Evolutionary conservation across 1,140 invertebrate genomes (phyloP).

Genomic region (Drosophila elegans): DNA sequence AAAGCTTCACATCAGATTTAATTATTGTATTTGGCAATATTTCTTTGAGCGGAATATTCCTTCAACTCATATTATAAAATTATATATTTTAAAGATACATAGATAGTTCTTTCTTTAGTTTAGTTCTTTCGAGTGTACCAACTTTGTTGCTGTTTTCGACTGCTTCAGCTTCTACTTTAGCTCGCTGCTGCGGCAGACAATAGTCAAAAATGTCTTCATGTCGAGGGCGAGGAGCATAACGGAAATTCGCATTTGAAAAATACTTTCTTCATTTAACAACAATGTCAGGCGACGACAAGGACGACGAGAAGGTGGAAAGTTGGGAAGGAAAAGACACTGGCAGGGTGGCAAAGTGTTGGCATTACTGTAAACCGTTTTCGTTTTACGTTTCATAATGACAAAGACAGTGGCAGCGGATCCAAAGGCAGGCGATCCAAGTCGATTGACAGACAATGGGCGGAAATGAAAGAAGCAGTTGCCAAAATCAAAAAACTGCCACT

Average conservation of each 20-base stretch:
- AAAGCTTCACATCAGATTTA: no score
- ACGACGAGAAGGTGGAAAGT: background rate
- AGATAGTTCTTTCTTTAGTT: background rate
- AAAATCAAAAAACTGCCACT: constrained; percentile 12
- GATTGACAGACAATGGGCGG: constrained; percentile 70
- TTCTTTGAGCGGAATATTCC: no score
- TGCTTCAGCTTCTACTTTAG: constrained; percentile 41
- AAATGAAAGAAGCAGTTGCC: constrained; percentile 22
- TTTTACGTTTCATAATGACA: constrained; percentile 82
- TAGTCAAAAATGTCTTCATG: constrained; percentile 83
- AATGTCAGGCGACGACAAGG: constrained; percentile 55
- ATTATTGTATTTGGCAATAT: no score
- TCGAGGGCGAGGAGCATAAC: constrained; percentile 77
- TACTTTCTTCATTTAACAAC: constrained; percentile 83
- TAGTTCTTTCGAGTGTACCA: constrained; percentile 1
- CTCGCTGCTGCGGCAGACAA: constrained; percentile 60
- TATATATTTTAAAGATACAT: no score
- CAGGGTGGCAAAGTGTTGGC: constrained; percentile 76
- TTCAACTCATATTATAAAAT: no score
- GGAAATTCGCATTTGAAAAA: constrained; percentile 83
- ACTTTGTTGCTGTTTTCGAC: constrained; percentile 74
- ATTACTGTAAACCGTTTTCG: constrained; percentile 83
- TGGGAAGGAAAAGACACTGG: constrained; percentile 15
- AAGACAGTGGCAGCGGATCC: constrained; percentile 39
- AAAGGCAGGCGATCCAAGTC: constrained; percentile 24